Percentiles rank a stretch among this genome's conserved stretches.
These are phyloP conservation scores for Melanotaenia boesemani DNA, from an alignment of 2,797 vertebrate genomes.

Conservation along the genomic window DNA sequence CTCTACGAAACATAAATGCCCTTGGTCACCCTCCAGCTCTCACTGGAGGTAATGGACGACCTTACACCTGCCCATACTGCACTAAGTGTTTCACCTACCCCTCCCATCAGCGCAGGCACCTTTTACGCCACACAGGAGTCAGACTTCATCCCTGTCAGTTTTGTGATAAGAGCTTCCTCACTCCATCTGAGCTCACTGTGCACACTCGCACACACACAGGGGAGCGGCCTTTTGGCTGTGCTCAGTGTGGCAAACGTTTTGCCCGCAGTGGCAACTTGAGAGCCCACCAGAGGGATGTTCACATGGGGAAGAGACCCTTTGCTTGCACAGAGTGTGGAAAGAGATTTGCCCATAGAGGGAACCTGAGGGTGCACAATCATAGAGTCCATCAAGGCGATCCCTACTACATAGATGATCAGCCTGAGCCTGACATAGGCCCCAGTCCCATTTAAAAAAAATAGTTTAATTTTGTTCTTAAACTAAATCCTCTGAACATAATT, in stretches of 20 bases:
- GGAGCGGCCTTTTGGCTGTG: slow-evolving; percentile 79
- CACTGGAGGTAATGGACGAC: slow-evolving; percentile 65
- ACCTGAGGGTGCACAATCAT: slow-evolving; percentile 82
- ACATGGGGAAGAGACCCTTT: slow-evolving; percentile 84
- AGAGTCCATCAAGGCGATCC: slow-evolving; percentile 81
- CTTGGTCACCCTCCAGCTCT: slow-evolving; percentile 53
- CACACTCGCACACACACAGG: slow-evolving; percentile 83
- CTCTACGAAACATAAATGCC: slow-evolving; percentile 59
- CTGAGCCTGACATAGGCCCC: slow-evolving; percentile 60
- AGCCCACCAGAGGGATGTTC: slow-evolving; percentile 82
- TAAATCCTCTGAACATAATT: background rate
- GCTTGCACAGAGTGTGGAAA: slow-evolving; percentile 81
- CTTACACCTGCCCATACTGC: slow-evolving; percentile 81
- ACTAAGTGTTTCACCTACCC: slow-evolving; percentile 82
- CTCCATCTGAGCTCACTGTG: slow-evolving; percentile 79
- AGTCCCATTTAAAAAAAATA: slow-evolving; percentile 58
- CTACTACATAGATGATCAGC: slow-evolving; percentile 74
- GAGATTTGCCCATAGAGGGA: slow-evolving; percentile 81
- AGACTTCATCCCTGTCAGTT: slow-evolving; percentile 80
- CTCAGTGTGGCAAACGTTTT: slow-evolving; percentile 81
- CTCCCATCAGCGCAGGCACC: slow-evolving; percentile 81
- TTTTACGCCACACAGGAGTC: slow-evolving; percentile 82
- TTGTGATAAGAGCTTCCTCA: slow-evolving; percentile 83
- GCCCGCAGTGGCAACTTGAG: slow-evolving; percentile 81
- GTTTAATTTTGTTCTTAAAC: slow-evolving; percentile 24